Percentiles rank a stretch among this genome's conserved stretches.
These are phyloP conservation scores for Oedothorax gibbosus DNA, from an alignment of 1,140 invertebrate genomes.

Conservation along the genomic window DNA sequence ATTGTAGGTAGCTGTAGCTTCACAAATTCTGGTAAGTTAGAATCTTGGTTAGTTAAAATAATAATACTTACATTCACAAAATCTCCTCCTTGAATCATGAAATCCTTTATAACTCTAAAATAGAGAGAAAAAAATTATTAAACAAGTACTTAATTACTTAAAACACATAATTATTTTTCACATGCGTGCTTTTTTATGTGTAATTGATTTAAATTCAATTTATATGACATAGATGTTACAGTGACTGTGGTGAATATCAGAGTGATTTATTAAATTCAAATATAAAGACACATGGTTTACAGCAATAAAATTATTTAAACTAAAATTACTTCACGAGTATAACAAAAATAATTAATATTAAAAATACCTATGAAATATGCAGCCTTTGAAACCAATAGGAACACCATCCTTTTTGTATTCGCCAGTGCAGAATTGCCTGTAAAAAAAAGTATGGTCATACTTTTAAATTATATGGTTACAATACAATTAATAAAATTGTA, in stretches of 20 bases:
- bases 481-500: too few relatives aligned
- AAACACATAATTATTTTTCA: too few relatives aligned
- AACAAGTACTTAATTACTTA: neutral
- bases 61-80: constrained; percentile 90
- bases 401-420: constrained; percentile 89
- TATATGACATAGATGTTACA: too few relatives aligned
- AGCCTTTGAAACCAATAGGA: constrained; percentile 96
- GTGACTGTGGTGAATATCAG: too few relatives aligned
- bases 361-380: constrained; percentile 84
- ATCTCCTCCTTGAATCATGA: constrained; percentile 99
- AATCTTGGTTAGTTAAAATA: neutral
- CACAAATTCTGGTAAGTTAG: neutral
- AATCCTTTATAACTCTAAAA: constrained; percentile 92
- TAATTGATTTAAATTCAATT: too few relatives aligned
- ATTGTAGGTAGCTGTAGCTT: too few relatives aligned
- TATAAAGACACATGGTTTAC: too few relatives aligned
- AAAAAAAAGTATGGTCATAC: too few relatives aligned
- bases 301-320: too few relatives aligned
- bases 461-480: too few relatives aligned
- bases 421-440: constrained; percentile 96
- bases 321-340: neutral
- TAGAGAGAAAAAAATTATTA: constrained; percentile 41
- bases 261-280: too few relatives aligned
- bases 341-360: neutral
- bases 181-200: too few relatives aligned